Evolutionary conservation across 2,888 invertebrate genomes (phyloP).

Genomic region (Meteorus cinctellus): DNA sequence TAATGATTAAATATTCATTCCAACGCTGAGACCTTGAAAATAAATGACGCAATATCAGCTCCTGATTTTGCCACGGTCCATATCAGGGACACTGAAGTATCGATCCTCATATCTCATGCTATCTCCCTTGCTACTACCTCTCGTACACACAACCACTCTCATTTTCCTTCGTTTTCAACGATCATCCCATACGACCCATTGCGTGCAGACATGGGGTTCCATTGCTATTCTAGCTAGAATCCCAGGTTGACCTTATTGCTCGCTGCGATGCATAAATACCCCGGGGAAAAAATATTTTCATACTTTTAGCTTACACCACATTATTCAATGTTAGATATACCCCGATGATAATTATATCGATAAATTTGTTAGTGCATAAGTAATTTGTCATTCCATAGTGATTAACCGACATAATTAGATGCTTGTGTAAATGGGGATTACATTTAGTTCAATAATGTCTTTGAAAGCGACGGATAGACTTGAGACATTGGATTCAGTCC

Average conservation of each 20-base stretch:
- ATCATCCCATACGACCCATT: background rate
- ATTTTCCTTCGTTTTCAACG: background rate
- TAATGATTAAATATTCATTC: background rate
- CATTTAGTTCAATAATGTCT: conserved; percentile 2
- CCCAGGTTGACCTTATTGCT: conserved; percentile 20
- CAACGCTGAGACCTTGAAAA: conserved; percentile 9
- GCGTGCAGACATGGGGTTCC: background rate
- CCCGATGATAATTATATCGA: background rate
- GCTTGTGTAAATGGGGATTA: background rate
- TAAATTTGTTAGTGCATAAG: background rate
- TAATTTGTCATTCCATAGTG: background rate
- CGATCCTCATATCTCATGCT: conserved; percentile 1
- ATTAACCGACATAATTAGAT: background rate
- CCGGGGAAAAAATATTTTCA: background rate
- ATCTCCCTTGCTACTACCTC: background rate
- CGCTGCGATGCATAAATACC: background rate
- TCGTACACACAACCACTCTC: background rate
- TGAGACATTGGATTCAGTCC: conserved; percentile 10
- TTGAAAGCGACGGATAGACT: background rate
- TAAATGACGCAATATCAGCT: background rate
- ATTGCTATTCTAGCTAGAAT: background rate
- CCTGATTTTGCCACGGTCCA: conserved; percentile 4
- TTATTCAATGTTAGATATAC: background rate
- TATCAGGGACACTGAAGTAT: conserved; percentile 17
- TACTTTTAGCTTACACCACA: background rate